These are phyloP conservation scores for Acanthosepion pharaonis DNA, from an alignment of 2,888 invertebrate genomes.

Conservation along the genomic window DNA sequence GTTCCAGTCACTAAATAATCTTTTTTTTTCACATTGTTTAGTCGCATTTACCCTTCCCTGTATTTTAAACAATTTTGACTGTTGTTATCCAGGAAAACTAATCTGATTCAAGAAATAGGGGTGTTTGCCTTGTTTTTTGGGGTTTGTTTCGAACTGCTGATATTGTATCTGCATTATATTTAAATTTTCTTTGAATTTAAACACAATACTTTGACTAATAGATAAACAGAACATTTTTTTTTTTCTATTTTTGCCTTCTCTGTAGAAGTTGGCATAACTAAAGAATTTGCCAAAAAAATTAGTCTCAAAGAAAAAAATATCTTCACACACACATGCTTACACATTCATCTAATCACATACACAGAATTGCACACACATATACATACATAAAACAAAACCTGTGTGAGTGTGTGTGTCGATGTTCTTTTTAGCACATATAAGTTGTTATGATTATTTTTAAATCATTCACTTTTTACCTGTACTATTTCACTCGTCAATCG, in stretches of 20 bases:
- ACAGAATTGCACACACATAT: neutral
- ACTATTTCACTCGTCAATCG: neutral
- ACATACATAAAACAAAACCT: neutral
- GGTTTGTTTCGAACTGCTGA: neutral
- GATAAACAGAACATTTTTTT: neutral
- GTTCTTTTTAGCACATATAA: neutral
- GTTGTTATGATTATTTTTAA: neutral
- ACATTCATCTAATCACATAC: neutral
- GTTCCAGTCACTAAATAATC: constrained; percentile 10
- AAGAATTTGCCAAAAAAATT: neutral
- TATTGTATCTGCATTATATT: neutral
- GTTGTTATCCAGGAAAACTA: neutral
- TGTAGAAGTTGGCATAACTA: neutral
- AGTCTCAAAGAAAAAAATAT: neutral
- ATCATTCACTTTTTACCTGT: neutral
- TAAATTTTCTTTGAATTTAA: neutral
- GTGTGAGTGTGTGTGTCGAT: neutral
- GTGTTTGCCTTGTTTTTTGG: neutral
- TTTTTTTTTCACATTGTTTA: neutral
- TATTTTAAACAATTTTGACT: neutral
- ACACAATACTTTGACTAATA: neutral
- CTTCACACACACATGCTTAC: neutral
- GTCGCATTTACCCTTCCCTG: neutral
- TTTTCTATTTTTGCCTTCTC: neutral
- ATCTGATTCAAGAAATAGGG: neutral